Base-by-base conservation (phyloP, 2,888 invertebrate species). In the Cryptus armator region DNA sequence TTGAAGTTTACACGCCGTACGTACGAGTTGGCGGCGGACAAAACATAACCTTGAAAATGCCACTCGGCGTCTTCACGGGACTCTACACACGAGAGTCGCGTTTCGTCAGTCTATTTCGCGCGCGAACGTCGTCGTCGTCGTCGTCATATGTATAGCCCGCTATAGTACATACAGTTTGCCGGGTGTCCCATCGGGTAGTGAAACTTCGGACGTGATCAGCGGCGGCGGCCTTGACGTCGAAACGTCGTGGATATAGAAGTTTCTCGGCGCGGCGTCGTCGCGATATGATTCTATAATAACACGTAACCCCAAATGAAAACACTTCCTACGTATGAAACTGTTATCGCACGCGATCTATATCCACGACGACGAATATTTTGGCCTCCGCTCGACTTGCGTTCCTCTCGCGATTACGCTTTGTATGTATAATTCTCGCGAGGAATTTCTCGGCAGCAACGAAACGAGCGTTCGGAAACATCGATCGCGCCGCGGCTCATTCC, bases 191-290 rank as follows among this genome's bases (percentile, higher is more conserved):
- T 66, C 79, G 79, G 37, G 82, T 82, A 43, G 75, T 71, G 66
- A 82, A 82, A 82, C 79, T 76, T n/a, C 79, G 71, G 14, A 66
- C 71, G 64, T 68, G 81, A 85, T 82, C 82, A 75, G 24, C 37
- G 9, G 67, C 77, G 81, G 67, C 29, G 53, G 44, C 77, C 59
- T 80, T 79, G 68, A 53, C 62, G 66, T 64, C 68, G 64, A 66
- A 62, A 51, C 19, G n/a, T 53, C 19, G 68, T 32, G 24, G 24
- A 56, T 56, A 56, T 56, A 56, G 59, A 56, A 59, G 14, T 68
- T 32, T 51, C 48, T 62, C 62, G 24, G 24, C 24, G 9, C 9
- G 12, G 44, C 48, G 43, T 19, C 37, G 56, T 62, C 56, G 37
- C 72, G 51, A 66, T 46, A 62, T 53, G 10, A 32, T 59, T 64